Evolutionary conservation across 2,888 invertebrate species (phyloP), one percentile per base, ranked within the genome.

Genomic region (Vesta saturnalis): DNA sequence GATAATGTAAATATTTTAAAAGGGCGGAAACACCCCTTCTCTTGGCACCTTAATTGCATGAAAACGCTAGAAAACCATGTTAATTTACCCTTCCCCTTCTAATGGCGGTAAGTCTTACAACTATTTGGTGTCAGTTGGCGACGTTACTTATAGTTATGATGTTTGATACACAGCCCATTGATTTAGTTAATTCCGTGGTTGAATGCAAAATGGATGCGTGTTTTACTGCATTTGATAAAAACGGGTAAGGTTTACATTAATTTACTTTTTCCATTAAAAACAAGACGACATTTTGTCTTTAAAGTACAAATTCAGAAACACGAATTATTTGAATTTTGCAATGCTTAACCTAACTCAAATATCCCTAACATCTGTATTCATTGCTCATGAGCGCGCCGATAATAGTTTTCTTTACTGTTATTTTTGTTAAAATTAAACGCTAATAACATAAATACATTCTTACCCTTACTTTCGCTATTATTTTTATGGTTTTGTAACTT

Each of bases 151-250:
- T 57, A 52, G 56, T 67, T 61, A 58, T 70, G 70, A 74, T 76
- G 74, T 67, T 70, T 73, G 73, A 73, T 72, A 63, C 64, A 70
- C 64, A 62, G 65, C 56, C 69, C 73, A 78, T 77, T 74, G 77
- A 77, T 77, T 75, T 74, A 67, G 72, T 76, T 74, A 71, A 70
- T 64, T 72, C 73, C 67, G 67, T 71, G 69, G 71, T 72, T 61
- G 69, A 68, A 67, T 72, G 73, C 76, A 77, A 69, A 83, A 95
- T 95, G 95, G 95, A 95, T 87, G 94, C 94, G 81, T 95, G 95
- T 85, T 94, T 94, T 84, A 90, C 92, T 79, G 94, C 94, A 75
- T 95, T 95, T 85, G 95, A 95, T 85, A 94, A 94, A 84, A 94
- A 95, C 85, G 91, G 92, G 92, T 94, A 87, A 87, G 91, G n/a